Evolutionary conservation across 2,113 vertebrate genomes (phyloP).

Genomic region (Tragelaphus scriptus): DNA sequence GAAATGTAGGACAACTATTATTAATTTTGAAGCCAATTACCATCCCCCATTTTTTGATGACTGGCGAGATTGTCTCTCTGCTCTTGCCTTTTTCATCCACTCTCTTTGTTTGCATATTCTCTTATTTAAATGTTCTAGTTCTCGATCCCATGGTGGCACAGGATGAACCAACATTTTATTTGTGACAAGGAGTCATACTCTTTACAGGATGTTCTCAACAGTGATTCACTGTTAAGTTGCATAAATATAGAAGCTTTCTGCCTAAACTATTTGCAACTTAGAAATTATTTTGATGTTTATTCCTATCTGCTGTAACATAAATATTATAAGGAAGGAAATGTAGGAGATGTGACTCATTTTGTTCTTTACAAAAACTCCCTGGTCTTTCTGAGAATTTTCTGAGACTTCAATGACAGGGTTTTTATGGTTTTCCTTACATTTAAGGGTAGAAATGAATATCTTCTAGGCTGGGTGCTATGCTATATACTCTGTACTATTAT

Average conservation of each 20-base stretch:
- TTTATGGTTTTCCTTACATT: slow-evolving; percentile 3
- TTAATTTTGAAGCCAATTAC: neutral
- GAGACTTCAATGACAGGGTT: neutral
- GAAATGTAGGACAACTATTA: neutral
- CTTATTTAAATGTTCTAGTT: neutral
- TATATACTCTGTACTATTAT: neutral
- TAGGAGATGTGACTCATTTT: neutral
- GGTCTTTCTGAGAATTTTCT: slow-evolving; percentile 28
- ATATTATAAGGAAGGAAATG: neutral
- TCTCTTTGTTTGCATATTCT: neutral
- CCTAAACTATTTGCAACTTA: neutral
- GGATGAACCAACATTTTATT: neutral
- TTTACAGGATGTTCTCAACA: neutral
- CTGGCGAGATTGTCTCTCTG: neutral
- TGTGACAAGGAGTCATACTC: neutral
- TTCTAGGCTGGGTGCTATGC: neutral
- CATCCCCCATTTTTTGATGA: neutral
- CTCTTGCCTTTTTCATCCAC: neutral
- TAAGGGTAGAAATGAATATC: neutral
- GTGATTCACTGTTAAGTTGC: neutral
- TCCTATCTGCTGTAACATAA: neutral
- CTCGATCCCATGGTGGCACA: neutral
- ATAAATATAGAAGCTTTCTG: neutral
- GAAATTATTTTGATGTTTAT: neutral
- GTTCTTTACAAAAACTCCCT: neutral